Percentiles rank a stretch among this genome's conserved stretches.
These are phyloP conservation scores for Drosophila neonasuta DNA, from an alignment of 2,888 invertebrate species.

Conservation along the genomic window DNA sequence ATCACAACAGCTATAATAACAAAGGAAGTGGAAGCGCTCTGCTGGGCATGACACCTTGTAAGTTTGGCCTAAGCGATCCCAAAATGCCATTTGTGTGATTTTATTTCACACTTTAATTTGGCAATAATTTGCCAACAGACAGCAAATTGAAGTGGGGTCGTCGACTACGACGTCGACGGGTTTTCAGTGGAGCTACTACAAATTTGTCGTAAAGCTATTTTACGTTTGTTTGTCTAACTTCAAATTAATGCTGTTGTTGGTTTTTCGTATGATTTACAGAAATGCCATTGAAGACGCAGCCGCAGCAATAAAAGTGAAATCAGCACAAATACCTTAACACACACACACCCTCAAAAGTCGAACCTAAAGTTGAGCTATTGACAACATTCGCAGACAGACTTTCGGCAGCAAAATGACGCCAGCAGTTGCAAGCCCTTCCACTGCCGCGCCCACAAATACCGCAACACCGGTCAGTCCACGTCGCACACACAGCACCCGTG, in stretches of 20 bases:
- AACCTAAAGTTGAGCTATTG: slow-evolving; percentile 22
- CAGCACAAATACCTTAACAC: slow-evolving; percentile 47
- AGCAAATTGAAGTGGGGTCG: slow-evolving; percentile 17
- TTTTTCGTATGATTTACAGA: slow-evolving; percentile 59
- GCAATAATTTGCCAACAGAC: slow-evolving; percentile 34
- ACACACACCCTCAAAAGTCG: slow-evolving; percentile 7
- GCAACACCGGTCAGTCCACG: slow-evolving; percentile 43
- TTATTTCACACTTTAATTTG: slow-evolving; percentile 52
- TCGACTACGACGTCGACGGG: background rate
- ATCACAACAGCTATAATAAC: slow-evolving; percentile 22
- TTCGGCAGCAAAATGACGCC: slow-evolving; percentile 54
- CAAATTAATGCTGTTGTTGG: slow-evolving; percentile 42
- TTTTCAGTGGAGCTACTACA: slow-evolving; percentile 28
- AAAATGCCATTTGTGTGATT: background rate
- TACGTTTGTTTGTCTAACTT: slow-evolving; percentile 42
- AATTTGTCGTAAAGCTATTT: slow-evolving; percentile 37
- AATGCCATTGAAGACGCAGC: slow-evolving; percentile 68
- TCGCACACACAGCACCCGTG: slow-evolving; percentile 74
- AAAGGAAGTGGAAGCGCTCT: slow-evolving; percentile 37
- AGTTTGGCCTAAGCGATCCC: slow-evolving; percentile 31
- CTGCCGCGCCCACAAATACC: slow-evolving; percentile 22
- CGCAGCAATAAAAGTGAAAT: slow-evolving; percentile 74
- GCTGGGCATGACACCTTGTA: slow-evolving; percentile 54
- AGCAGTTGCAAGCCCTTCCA: slow-evolving; percentile 48
- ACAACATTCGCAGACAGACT: slow-evolving; percentile 17